Conservation (phyloP, 2,113 vertebrate species). For the Coturnix japonica region DNA sequence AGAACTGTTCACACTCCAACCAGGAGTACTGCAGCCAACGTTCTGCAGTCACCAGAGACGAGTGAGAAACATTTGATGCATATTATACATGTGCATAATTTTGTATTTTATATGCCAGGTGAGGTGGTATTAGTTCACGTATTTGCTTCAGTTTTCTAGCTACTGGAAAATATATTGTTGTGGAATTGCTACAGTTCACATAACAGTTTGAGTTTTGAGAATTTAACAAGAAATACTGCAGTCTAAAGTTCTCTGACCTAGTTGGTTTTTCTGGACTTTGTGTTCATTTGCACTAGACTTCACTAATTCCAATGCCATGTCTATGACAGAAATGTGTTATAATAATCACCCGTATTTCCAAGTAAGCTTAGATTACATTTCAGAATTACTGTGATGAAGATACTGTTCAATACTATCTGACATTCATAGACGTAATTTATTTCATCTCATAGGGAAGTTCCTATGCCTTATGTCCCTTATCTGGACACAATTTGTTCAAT, state of each 20-base stretch:
- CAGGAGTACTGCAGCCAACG: neutral
- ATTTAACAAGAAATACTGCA: constrained; percentile 6
- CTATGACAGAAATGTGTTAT: constrained; percentile 39
- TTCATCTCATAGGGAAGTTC: constrained; percentile 22
- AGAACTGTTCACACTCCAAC: accelerated
- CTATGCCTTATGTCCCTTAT: constrained; percentile 27
- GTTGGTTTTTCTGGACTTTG: neutral
- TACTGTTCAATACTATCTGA: neutral
- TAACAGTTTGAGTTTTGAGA: neutral
- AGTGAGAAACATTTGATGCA: neutral
- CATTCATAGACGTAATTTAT: constrained; percentile 22
- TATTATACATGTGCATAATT: neutral
- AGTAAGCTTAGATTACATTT: constrained; percentile 52
- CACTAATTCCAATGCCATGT: constrained; percentile 14
- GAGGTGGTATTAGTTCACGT: neutral
- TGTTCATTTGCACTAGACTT: constrained; percentile 10
- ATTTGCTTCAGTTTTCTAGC: constrained; percentile 4
- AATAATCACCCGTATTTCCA: constrained; percentile 15
- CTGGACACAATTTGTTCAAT: constrained; percentile 8
- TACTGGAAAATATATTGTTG: neutral
- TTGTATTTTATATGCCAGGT: neutral
- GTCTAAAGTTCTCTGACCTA: neutral
- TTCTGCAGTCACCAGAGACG: neutral
- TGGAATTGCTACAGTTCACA: neutral
- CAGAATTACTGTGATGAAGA: constrained; percentile 49